Percentiles rank a stretch among this genome's conserved stretches.
Evolutionary conservation across 2,888 invertebrate species (phyloP).

Genomic region (Trachelus stipa): DNA sequence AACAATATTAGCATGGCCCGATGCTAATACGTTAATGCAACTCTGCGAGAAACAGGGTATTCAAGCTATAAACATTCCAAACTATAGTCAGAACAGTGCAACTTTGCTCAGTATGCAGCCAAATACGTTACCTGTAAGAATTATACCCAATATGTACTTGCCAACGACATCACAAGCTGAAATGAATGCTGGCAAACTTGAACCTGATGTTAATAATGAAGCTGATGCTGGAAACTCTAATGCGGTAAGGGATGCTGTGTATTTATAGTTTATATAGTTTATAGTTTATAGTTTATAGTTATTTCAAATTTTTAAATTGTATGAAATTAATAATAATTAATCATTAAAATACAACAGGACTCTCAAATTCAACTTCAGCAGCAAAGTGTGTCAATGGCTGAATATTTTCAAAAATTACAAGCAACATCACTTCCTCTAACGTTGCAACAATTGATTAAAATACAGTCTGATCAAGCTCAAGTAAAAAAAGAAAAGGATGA

Average conservation of each 20-base stretch:
- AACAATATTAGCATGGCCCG: slow-evolving; percentile 57
- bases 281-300: too few species aligned
- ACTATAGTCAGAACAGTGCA: slow-evolving; percentile 58
- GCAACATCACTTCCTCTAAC: slow-evolving; percentile 59
- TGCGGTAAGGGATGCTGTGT: slow-evolving; percentile 29
- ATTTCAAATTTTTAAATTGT: neutral
- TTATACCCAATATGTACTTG: slow-evolving; percentile 57
- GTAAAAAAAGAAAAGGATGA: slow-evolving; percentile 51
- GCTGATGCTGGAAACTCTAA: slow-evolving; percentile 39
- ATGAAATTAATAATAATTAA: neutral
- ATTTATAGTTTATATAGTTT: too few species aligned
- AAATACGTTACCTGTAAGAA: slow-evolving; percentile 54
- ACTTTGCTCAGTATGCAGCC: slow-evolving; percentile 51
- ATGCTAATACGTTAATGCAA: slow-evolving; percentile 57
- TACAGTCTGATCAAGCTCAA: slow-evolving; percentile 56
- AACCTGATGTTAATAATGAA: slow-evolving; percentile 37
- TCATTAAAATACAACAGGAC: slow-evolving; percentile 30
- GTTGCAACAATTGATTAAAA: slow-evolving; percentile 61
- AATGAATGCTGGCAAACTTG: slow-evolving; percentile 35
- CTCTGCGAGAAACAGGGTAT: slow-evolving; percentile 59
- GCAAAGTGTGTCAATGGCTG: slow-evolving; percentile 61
- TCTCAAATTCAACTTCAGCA: slow-evolving; percentile 55
- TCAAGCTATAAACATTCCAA: slow-evolving; percentile 62
- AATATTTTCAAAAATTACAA: slow-evolving; percentile 63
- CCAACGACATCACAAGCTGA: slow-evolving; percentile 50